These are phyloP conservation scores for Pelvicachromis taeniatus DNA, from an alignment of 2,113 vertebrate genomes.

Conservation along the genomic window DNA sequence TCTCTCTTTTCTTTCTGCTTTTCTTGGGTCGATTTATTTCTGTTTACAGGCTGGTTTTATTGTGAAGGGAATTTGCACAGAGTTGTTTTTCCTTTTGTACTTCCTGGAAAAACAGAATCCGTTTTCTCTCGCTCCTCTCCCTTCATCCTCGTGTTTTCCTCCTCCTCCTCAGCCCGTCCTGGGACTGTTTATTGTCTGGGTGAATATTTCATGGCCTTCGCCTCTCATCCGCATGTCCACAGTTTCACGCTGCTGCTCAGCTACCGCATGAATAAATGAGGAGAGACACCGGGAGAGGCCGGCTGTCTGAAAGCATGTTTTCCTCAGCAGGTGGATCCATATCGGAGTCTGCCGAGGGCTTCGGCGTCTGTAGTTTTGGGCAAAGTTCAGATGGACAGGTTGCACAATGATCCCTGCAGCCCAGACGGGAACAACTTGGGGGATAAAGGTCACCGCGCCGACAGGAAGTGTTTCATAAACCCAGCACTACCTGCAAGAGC, in stretches of 20 bases:
- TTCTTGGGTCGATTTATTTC: background rate
- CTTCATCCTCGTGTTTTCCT: constrained; percentile 53
- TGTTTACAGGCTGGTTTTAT: constrained; percentile 2
- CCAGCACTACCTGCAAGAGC: background rate
- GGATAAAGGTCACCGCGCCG: background rate
- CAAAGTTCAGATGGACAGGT: background rate
- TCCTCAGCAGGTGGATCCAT: constrained; percentile 19
- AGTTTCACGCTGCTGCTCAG: constrained; percentile 69
- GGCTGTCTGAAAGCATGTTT: constrained; percentile 9
- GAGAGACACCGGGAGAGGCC: background rate
- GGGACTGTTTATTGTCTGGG: constrained; percentile 82
- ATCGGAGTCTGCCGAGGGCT: background rate
- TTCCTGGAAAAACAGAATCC: constrained; percentile 38
- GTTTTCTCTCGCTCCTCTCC: background rate
- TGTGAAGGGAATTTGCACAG: background rate
- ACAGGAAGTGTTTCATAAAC: background rate
- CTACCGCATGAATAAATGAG: constrained; percentile 57
- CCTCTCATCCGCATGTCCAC: constrained; percentile 72
- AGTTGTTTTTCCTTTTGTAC: constrained; percentile 70
- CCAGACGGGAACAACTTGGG: background rate
- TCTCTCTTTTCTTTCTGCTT: background rate
- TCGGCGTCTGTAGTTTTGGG: background rate
- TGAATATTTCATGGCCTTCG: constrained; percentile 85
- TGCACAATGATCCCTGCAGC: background rate
- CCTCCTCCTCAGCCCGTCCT: constrained; percentile 56